phyloP scores from a whole-genome alignment of 2,888 invertebrate species.

The Salticus scenicus region DNA sequence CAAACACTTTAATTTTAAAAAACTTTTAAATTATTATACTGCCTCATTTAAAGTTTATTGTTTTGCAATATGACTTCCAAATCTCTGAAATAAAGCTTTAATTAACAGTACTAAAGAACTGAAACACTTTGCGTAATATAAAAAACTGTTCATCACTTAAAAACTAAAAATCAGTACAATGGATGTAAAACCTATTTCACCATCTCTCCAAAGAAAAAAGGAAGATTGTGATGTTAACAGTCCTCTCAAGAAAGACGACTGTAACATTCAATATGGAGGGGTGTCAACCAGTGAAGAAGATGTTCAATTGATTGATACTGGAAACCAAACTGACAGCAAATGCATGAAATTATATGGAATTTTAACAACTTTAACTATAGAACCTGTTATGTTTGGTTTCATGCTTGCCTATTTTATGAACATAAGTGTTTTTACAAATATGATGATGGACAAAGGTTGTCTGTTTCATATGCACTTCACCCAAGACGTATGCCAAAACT shows the following conservation, averaged over 20 bases:
- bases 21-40: too few species aligned
- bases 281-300: not conserved
- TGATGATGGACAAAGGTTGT: slow-evolving; percentile 63
- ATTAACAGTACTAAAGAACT: too few species aligned
- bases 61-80: too few species aligned
- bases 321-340: not conserved
- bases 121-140: too few species aligned
- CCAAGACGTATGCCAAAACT: slow-evolving; percentile 34
- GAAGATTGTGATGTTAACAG: not conserved
- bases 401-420: slow-evolving; percentile 33
- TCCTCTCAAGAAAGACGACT: slow-evolving; percentile 12
- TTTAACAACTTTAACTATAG: slow-evolving; percentile 41
- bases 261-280: slow-evolving; percentile 35
- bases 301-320: not conserved
- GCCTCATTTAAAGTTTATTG: too few species aligned
- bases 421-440: slow-evolving; percentile 35
- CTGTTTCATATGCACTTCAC: slow-evolving; percentile 28
- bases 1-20: too few species aligned
- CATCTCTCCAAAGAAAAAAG: not conserved
- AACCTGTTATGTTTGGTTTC: slow-evolving; percentile 43
- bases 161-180: too few species aligned
- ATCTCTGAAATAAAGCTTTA: too few species aligned
- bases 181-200: too few species aligned
- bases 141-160: too few species aligned
- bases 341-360: not conserved